Evolutionary conservation across 2,797 vertebrate species (phyloP), one percentile per base, ranked within the genome.

Genomic region (Hypotaenidia philippensis): DNA sequence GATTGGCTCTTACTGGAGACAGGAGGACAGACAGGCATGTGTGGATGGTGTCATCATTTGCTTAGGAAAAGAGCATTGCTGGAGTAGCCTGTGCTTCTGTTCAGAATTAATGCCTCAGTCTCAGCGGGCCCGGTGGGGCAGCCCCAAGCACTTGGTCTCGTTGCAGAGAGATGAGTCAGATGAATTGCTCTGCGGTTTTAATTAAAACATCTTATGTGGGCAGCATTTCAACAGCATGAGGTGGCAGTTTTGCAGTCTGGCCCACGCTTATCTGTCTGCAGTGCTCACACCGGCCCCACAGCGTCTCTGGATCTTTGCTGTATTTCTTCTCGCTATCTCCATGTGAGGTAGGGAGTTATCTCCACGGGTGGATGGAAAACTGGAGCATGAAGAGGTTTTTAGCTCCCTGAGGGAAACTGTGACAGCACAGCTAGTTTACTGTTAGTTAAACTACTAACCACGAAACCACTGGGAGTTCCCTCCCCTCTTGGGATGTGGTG

Each of bases 191-290:
- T 34, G 29, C 3, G 1, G 26, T 69, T 82, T 72, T 20, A 76
- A 72, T 89, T 59, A 64, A 56, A 76, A 53, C 19, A 18, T 72
- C 66, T 84, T 69, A 60, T 1, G 0, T 13, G 27, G 63, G 41
- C 60, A 87, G 53, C 27, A 49, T 82, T 82, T 89, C 53, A 84
- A 10, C 77, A 84, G 55, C 66, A 70, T 4, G 2, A 69, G 40
- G 40, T 60, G 47, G 21, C n/a, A 47, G 11, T 52, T 75, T 13
- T 16, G 20, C 36, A 21, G 25, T 25, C 34, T 56, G 18, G 32
- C 50, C 65, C 27, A 22, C 0, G 0, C 27, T 36, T 31, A 23
- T 21, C 50, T 65, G 79, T 55, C 31, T 5, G 0, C n/a, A 21
- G 5, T 11, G 18, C n/a, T 75, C 34, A 11, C 1, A 1, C 23